A percentile compares a stretch with the other conserved stretches of the same genome.
These are phyloP conservation scores for Hoplodrina ambigua DNA, from an alignment of 2,888 invertebrate species.

Conservation along the genomic window DNA sequence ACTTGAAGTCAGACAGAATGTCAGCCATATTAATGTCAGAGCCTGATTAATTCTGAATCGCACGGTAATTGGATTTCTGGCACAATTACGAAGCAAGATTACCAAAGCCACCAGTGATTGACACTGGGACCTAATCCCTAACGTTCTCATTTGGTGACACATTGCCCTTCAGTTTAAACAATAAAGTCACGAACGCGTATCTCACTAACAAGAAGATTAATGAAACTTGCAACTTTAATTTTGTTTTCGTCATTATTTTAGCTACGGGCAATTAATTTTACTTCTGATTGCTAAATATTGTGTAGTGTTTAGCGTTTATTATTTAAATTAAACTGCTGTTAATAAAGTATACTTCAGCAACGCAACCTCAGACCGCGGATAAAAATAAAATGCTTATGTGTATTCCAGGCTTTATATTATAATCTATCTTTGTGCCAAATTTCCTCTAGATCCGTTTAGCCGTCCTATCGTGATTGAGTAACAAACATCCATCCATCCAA, in stretches of 20 bases:
- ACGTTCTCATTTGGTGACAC: constrained; percentile 69
- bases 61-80: constrained; percentile 76
- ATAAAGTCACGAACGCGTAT: constrained; percentile 22
- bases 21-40: constrained; percentile 58
- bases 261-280: constrained; percentile 19
- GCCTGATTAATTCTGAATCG: constrained; percentile 61
- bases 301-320: too few species aligned
- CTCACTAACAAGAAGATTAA: constrained; percentile 45
- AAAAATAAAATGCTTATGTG: too few species aligned
- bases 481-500: too few species aligned
- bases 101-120: constrained; percentile 79
- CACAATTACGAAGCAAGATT: constrained; percentile 79
- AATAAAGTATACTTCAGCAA: too few species aligned
- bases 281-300: constrained; percentile 17
- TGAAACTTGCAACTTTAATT: constrained; percentile 29
- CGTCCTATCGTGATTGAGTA: too few species aligned
- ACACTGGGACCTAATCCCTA: constrained; percentile 77
- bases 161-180: constrained; percentile 53
- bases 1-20: constrained; percentile 38
- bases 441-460: too few species aligned
- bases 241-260: constrained; percentile 27
- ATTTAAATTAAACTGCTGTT: too few species aligned
- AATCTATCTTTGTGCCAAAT: too few species aligned
- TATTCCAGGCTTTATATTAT: too few species aligned
- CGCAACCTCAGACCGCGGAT: too few species aligned